These are phyloP conservation scores for Alosa sapidissima DNA, from an alignment of 2,797 vertebrate species.

Conservation along the genomic window DNA sequence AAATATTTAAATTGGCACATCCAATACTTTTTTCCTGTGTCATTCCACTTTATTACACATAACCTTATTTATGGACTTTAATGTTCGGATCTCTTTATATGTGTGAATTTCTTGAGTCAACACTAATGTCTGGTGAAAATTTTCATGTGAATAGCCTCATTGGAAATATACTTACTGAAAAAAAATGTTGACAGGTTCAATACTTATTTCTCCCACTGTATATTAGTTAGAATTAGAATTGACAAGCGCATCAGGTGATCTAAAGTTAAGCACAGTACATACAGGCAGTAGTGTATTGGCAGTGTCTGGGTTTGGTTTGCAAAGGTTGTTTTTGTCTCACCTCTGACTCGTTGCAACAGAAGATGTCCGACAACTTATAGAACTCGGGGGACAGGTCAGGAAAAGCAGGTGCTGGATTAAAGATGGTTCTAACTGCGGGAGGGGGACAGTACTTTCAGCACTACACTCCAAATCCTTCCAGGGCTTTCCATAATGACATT, in stretches of 20 bases:
- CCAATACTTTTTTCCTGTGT: too few species aligned
- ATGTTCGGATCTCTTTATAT: too few species aligned
- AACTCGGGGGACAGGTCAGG: constrained; percentile 84
- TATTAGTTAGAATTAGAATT: not conserved
- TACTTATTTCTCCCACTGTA: too few species aligned
- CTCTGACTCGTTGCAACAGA: constrained; percentile 98
- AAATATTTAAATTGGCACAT: too few species aligned
- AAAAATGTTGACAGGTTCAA: too few species aligned
- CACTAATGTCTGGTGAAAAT: too few species aligned
- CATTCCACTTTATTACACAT: too few species aligned
- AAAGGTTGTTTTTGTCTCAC: constrained; percentile 68
- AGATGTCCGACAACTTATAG: constrained; percentile 86
- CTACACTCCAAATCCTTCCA: not conserved
- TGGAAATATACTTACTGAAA: too few species aligned
- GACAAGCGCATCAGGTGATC: not conserved
- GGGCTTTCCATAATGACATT: too few species aligned
- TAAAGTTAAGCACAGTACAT: not conserved
- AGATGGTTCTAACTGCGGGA: constrained; percentile 88
- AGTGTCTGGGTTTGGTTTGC: not conserved
- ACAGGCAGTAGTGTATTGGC: not conserved
- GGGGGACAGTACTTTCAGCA: constrained; percentile 47
- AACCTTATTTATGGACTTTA: too few species aligned
- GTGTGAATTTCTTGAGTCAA: too few species aligned
- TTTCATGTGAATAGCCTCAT: too few species aligned
- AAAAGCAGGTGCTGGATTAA: constrained; percentile 93